phyloP scores from a whole-genome alignment of 2,113 vertebrate species.

The Leptosomus discolor region DNA sequence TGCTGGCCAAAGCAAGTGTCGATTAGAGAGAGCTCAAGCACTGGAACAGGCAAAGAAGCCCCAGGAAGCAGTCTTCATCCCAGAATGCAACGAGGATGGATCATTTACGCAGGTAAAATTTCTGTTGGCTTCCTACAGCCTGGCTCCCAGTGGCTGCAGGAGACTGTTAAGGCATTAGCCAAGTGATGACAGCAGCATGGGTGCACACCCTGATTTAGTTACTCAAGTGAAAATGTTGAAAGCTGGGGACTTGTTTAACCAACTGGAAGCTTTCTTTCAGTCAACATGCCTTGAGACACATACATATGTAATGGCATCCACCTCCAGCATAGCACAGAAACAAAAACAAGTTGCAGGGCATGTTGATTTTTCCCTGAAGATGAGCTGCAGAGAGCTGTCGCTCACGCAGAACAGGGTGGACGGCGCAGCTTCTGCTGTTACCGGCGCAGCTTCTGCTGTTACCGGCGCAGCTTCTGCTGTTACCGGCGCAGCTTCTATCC shows the following conservation, averaged over 20 bases:
- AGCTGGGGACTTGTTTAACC: background rate
- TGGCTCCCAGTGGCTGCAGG: background rate
- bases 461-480: background rate
- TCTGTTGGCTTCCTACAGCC: background rate
- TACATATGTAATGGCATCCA: background rate
- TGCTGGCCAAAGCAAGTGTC: constrained; percentile 91
- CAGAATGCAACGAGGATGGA: constrained; percentile 94
- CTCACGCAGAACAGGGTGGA: background rate
- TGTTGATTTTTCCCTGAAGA: background rate
- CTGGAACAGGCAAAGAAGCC: constrained; percentile 89
- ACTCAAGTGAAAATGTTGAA: background rate
- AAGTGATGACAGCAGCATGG: background rate
- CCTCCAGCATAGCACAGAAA: background rate
- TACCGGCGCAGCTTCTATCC: background rate
- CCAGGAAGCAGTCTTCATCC: constrained; percentile 94
- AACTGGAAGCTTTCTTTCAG: background rate
- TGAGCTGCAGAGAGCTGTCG: background rate
- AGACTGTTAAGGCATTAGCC: background rate
- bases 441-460: background rate
- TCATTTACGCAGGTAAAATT: constrained; percentile 90
- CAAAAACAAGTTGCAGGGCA: background rate
- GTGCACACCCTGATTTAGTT: background rate
- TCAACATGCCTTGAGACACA: background rate
- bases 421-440: background rate
- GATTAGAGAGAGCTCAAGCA: constrained; percentile 87